Percentiles rank a stretch among this genome's conserved stretches.
Conservation (phyloP, 1,140 invertebrate species). For the Drosophila gunungcola region DNA sequence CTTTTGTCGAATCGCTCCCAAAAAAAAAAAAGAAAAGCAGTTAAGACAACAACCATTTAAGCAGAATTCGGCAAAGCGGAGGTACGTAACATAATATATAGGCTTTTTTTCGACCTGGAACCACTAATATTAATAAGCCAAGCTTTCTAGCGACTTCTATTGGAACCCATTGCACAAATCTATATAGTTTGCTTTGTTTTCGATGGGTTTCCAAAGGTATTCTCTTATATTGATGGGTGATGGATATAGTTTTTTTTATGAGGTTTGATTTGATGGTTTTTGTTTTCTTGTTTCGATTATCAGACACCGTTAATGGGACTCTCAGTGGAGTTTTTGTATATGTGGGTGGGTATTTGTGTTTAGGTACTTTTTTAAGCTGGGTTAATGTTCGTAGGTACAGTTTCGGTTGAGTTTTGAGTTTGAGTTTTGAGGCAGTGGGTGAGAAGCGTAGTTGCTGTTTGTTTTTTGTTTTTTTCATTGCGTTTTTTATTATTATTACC, state of each 20-base stretch:
- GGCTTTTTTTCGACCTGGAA: background rate
- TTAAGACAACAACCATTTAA: constrained; percentile 44
- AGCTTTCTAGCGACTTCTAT: constrained; percentile 33
- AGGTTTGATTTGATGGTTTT: constrained; percentile 9
- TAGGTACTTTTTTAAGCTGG: constrained; percentile 47
- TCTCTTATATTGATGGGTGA: constrained; percentile 9
- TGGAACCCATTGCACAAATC: constrained; percentile 18
- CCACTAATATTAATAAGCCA: constrained; percentile 37
- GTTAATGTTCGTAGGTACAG: constrained; percentile 65
- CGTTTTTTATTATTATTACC: constrained; percentile 76
- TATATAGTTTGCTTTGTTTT: constrained; percentile 30
- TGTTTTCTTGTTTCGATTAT: constrained; percentile 31
- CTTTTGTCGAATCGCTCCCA: background rate
- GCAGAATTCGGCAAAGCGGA: constrained; percentile 11
- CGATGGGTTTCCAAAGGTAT: constrained; percentile 3
- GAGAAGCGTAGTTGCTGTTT: constrained; percentile 59
- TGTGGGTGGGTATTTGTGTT: constrained; percentile 32
- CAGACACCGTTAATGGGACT: constrained; percentile 64
- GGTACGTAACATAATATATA: background rate
- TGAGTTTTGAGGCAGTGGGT: constrained; percentile 44
- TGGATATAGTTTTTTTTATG: constrained; percentile 7
- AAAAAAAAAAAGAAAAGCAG: constrained; percentile 16
- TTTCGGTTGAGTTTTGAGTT: constrained; percentile 44
- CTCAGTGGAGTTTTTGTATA: constrained; percentile 23
- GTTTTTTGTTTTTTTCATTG: constrained; percentile 16